Percentiles rank a stretch among this genome's conserved stretches.
These are phyloP conservation scores for Psammodynastes pulverulentus DNA, from an alignment of 2,113 vertebrate species.

Conservation along the genomic window DNA sequence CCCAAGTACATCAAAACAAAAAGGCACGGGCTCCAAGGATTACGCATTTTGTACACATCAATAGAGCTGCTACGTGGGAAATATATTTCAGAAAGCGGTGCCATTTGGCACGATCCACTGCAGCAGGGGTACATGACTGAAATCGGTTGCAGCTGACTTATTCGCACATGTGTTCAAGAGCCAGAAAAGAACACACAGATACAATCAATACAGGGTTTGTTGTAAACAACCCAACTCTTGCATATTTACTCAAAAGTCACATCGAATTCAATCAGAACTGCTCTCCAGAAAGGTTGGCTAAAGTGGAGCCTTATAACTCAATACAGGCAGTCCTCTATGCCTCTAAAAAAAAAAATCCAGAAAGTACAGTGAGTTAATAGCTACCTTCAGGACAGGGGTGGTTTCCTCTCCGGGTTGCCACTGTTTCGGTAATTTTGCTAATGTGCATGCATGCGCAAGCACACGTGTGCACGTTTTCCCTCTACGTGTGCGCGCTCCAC, in stretches of 20 bases:
- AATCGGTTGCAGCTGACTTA: conserved; percentile 68
- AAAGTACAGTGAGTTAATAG: not conserved
- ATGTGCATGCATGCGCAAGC: no score
- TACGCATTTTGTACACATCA: conserved; percentile 55
- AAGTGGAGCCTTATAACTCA: not conserved
- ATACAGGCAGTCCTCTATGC: not conserved
- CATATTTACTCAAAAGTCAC: not conserved
- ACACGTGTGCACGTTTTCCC: no score
- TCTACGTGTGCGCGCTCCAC: no score
- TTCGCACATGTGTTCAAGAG: conserved; percentile 43
- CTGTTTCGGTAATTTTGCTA: no score
- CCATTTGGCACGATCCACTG: conserved; percentile 61
- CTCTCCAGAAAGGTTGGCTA: not conserved
- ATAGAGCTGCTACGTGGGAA: conserved; percentile 64
- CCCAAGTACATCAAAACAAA: conserved; percentile 32
- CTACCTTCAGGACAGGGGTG: not conserved
- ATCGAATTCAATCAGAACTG: not conserved
- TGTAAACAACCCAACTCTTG: not conserved
- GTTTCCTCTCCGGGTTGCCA: no score
- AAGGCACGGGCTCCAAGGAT: conserved; percentile 51
- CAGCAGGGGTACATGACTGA: conserved; percentile 56
- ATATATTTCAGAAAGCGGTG: conserved; percentile 53
- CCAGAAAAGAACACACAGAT: conserved; percentile 56
- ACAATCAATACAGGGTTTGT: conserved; percentile 67
- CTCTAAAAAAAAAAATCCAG: not conserved